Conservation (phyloP, 2,797 vertebrate genomes). For the Trematomus bernacchii region DNA sequence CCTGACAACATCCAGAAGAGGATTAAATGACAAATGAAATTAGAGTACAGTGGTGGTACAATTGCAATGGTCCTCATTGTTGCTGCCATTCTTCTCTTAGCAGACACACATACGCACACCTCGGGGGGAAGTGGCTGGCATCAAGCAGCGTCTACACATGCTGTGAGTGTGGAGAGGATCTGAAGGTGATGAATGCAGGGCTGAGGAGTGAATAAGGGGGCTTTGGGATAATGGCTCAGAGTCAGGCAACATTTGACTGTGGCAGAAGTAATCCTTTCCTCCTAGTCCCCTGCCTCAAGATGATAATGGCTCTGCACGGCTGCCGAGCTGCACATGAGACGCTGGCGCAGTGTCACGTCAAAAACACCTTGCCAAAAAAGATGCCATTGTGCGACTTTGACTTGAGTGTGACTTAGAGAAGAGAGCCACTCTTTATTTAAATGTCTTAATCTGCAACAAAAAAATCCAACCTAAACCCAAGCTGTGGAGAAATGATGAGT, state of each 20-base stretch:
- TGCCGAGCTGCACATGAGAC: conserved; percentile 40
- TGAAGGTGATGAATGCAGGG: conserved; percentile 65
- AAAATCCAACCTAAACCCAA: conserved; percentile 5
- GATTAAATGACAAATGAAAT: conserved; percentile 55
- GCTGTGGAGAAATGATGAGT: conserved; percentile 14
- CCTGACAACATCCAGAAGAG: conserved; percentile 17
- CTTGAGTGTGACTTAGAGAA: conserved; percentile 19
- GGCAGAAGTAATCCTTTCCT: conserved; percentile 71
- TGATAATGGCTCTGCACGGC: conserved; percentile 73
- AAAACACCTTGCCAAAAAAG: conserved; percentile 30
- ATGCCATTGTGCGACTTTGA: conserved; percentile 33
- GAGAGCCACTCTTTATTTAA: conserved; percentile 23
- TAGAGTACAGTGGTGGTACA: no score
- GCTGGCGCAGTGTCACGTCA: conserved; percentile 34
- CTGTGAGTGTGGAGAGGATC: conserved; percentile 44
- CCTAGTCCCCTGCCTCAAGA: conserved; percentile 61
- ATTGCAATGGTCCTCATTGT: conserved; percentile 9
- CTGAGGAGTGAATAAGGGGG: conserved; percentile 69
- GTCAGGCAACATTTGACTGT: conserved; percentile 75
- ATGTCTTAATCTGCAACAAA: conserved; percentile 13
- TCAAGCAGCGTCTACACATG: conserved; percentile 30
- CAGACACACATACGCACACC: conserved; percentile 11
- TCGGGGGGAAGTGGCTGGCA: conserved; percentile 35
- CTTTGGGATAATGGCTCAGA: conserved; percentile 75
- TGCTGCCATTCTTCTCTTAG: conserved; percentile 14